These are phyloP conservation scores for Arenaria interpres DNA, from an alignment of 2,113 vertebrate species.

Conservation along the genomic window DNA sequence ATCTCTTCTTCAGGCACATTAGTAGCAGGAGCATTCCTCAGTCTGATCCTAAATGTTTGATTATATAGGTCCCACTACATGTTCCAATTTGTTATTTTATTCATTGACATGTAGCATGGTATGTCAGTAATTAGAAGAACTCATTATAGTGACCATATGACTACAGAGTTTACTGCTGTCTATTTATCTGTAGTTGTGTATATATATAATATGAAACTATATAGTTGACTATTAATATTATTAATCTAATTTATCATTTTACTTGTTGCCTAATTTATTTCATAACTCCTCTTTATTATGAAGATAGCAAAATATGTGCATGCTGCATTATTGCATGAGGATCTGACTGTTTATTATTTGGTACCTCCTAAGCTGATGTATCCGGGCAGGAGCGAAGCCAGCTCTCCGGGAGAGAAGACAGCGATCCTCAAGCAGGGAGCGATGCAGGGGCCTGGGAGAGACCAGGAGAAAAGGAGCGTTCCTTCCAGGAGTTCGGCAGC, in stretches of 20 bases:
- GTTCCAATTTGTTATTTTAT: background rate
- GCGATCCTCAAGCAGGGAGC: background rate
- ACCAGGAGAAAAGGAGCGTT: background rate
- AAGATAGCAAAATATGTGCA: background rate
- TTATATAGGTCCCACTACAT: background rate
- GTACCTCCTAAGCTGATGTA: background rate
- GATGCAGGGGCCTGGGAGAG: background rate
- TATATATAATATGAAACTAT: background rate
- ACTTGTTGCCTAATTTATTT: background rate
- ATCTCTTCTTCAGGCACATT: background rate
- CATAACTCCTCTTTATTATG: background rate
- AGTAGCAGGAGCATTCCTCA: background rate
- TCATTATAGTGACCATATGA: background rate
- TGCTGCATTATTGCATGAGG: background rate
- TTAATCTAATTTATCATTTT: background rate
- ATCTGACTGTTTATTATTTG: background rate
- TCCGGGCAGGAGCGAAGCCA: background rate
- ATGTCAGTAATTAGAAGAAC: background rate
- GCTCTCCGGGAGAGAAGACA: background rate
- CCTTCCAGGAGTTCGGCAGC: background rate
- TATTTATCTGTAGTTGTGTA: background rate
- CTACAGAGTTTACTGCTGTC: background rate
- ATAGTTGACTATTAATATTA: background rate
- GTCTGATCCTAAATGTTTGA: background rate
- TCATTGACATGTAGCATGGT: background rate